These are phyloP conservation scores for Carabus problematicus DNA, from an alignment of 2,888 invertebrate species.

Conservation along the genomic window DNA sequence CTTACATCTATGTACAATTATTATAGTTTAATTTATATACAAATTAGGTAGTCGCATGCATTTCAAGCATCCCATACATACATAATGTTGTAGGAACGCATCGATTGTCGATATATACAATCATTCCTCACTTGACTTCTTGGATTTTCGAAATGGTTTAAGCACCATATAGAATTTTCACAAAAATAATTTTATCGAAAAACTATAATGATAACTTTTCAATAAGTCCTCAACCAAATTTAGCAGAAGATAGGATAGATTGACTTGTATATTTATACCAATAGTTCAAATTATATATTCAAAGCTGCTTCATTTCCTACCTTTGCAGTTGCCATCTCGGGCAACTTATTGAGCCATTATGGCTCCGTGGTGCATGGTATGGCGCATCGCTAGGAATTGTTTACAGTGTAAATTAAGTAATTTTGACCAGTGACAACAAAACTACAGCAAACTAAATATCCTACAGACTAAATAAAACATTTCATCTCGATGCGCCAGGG, in stretches of 20 bases:
- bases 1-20: conserved; percentile 38
- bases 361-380: conserved; percentile 17
- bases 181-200: neutral
- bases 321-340: neutral
- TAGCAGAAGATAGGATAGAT: no score
- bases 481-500: conserved; percentile 32
- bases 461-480: conserved; percentile 23
- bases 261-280: no score
- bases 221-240: no score
- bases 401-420: conserved; percentile 13
- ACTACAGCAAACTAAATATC: neutral
- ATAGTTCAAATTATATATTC: no score
- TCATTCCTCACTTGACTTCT: neutral
- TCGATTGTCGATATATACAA: conserved; percentile 6
- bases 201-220: neutral
- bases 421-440: no score
- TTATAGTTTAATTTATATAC: conserved; percentile 34
- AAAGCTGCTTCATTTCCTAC: neutral
- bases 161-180: conserved; percentile 13
- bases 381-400: conserved; percentile 35
- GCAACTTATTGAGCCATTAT: neutral
- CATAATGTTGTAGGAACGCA: conserved; percentile 3
- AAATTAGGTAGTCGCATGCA: conserved; percentile 37
- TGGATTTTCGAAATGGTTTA: neutral
- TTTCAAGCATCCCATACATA: conserved; percentile 17